These are phyloP conservation scores for Hypanus sabinus DNA, from an alignment of 2,113 vertebrate species.

Conservation along the genomic window DNA sequence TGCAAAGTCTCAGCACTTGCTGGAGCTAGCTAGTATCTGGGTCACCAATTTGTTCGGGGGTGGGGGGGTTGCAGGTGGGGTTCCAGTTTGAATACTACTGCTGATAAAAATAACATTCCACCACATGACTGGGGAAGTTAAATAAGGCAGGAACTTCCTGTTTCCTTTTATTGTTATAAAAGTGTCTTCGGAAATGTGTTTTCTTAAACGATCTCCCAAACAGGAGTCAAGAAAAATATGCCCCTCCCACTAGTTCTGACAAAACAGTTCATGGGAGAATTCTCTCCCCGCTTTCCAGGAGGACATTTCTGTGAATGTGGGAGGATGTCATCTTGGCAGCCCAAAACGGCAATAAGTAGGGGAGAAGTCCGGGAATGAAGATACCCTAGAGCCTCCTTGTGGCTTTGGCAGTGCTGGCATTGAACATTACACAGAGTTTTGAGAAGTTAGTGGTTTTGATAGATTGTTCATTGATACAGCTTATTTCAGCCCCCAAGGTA, in stretches of 20 bases:
- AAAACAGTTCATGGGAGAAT: background rate
- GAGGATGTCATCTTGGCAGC: background rate
- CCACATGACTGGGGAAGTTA: background rate
- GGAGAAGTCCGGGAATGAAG: no score
- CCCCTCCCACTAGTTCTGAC: background rate
- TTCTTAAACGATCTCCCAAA: background rate
- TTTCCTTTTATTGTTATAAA: constrained; percentile 3
- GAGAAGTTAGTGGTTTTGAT: background rate
- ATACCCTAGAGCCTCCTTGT: no score
- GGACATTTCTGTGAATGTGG: background rate
- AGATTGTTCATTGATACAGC: background rate
- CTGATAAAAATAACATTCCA: constrained; percentile 3
- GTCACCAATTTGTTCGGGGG: background rate
- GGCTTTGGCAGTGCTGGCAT: background rate
- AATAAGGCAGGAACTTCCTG: background rate
- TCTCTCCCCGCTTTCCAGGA: background rate
- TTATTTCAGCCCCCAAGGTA: background rate
- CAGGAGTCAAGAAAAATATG: background rate
- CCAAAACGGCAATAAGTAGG: no score
- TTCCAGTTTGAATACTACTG: background rate
- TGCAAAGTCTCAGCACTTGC: background rate
- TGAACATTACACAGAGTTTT: background rate
- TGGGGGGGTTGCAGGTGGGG: no score
- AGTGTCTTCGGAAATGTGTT: background rate
- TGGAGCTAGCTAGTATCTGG: background rate